Evolutionary conservation across 1,140 invertebrate species (phyloP), one percentile per base, ranked within the genome.

Genomic region (Dreissena rostriformis): DNA sequence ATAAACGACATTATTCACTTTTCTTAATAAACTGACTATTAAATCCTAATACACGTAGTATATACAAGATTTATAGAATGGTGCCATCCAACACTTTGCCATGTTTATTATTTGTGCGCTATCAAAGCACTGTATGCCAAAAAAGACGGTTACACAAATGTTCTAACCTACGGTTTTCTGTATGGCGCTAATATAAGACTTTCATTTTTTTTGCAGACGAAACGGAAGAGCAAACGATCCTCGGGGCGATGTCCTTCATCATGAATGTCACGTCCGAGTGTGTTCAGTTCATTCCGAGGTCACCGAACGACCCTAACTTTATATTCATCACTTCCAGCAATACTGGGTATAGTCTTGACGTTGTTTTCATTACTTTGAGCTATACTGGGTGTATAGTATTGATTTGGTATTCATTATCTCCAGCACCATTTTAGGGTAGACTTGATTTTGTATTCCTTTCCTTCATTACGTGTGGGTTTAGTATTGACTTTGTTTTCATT

Each of bases 401-500:
- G 19, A 28, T 8, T 11, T 11, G 12, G 26, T 67, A 22, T 15
- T 22, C 22, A 67, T 67, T 12, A 28, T 28, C 19, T 14, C 66
- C 14, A 19, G 26, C 22, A 22, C 14, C 11, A 11, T 22, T 11
- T 67, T 19, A 12, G 11, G 11, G 26, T 19, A 12, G 12, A 11
- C 22, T 49, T 39, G 77, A 79, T 19, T 79, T 70, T 28, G 7
- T 79, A 19, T 79, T 70, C 29, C 70, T 79, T 14, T 8, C 66
- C 26, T 51, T 49, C 17, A 65, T 51, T 10, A 17, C 51, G 2
- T 10, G 0, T 12, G 76, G 76, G 76, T 78, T 15, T 14, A 19
- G 28, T 17, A 17, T 63, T 63, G 19, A 63, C 7, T 26, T n/a
- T 5, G 61, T n/a, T n/a, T n/a, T 63, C 19, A 26, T 63, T n/a